Percentiles rank a stretch among this genome's conserved stretches.
phyloP scores from a whole-genome alignment of 2,888 invertebrate species.

The Ectropis crepuscularia region DNA sequence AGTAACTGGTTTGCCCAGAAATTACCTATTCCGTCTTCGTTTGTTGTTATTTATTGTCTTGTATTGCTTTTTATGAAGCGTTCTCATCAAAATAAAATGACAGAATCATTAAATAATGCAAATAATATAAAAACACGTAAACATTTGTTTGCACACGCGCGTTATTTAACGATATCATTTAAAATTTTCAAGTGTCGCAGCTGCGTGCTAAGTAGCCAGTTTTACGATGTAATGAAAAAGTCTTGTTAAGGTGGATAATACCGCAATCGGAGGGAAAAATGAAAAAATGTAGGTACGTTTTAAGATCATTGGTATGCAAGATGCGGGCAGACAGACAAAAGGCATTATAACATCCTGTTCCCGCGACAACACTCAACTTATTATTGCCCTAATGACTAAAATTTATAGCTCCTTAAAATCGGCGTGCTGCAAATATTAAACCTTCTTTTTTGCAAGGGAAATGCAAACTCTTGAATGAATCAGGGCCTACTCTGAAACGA shows the following conservation, averaged over 20 bases:
- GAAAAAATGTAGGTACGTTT: slow-evolving; percentile 62
- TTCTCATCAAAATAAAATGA: neutral
- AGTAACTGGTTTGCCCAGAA: no score
- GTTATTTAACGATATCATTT: slow-evolving; percentile 53
- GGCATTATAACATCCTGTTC: slow-evolving; percentile 83
- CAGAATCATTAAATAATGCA: slow-evolving; percentile 7
- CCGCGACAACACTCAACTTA: slow-evolving; percentile 76
- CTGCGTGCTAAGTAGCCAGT: slow-evolving; percentile 57
- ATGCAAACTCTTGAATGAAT: slow-evolving; percentile 49
- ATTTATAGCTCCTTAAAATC: slow-evolving; percentile 82
- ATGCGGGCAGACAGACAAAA: slow-evolving; percentile 77
- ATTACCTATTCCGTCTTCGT: no score
- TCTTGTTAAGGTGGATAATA: slow-evolving; percentile 57
- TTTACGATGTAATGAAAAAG: slow-evolving; percentile 60
- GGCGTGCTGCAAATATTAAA: slow-evolving; percentile 80
- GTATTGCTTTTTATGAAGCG: neutral
- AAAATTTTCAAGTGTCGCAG: slow-evolving; percentile 54
- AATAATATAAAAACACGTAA: slow-evolving; percentile 42
- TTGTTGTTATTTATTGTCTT: no score
- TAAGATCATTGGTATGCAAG: slow-evolving; percentile 79
- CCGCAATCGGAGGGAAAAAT: slow-evolving; percentile 49
- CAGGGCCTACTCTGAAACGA: slow-evolving; percentile 35
- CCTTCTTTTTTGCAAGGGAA: slow-evolving; percentile 58
- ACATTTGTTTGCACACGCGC: slow-evolving; percentile 53
- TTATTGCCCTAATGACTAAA: slow-evolving; percentile 83